Base-by-base conservation (phyloP, 2,888 invertebrate genomes). In the Limnephilus lunatus region DNA sequence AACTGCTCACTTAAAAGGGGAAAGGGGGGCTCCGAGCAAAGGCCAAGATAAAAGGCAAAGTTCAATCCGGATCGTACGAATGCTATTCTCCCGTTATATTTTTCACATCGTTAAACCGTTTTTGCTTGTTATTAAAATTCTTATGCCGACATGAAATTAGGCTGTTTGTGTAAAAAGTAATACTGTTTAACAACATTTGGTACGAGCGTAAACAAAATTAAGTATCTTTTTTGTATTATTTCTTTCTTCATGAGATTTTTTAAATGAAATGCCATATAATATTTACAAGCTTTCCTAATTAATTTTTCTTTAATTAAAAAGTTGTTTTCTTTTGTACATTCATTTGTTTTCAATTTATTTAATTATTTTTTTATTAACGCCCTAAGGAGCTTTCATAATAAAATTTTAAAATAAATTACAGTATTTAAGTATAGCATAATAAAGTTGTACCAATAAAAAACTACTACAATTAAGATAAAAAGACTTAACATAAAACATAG, bases 1-100 rank as follows among this genome's bases (percentile, higher is more conserved):
- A 68, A 68, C 68, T 68, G 68, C 68, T 9, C 68, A 68, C 25
- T 68, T 68, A 68, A 68, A 53, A n/a, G 68, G n/a, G 9, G 7
- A 9, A 2, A 25, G 2, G 25, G 7, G 68, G 9, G 68, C 7
- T 25, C 9, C 2, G 68, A n/a, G 68, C 25, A 68, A 68, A 68
- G 68, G 68, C 68, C 68, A 68, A 68, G 68, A 68, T 68, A n/a
- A 68, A 68, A 68, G n/a, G 68, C 68, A 68, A 68, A 68, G 68
- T 68, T 68, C 68, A 68, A 68, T 68, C 68, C 68, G n/a, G 68
- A 68, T 68, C 68, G n/a, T n/a, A 68, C 68, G 25, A 68, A 68
- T 68, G 68, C 68, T 68, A 68, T 25, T 25, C 68, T 68, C 25
- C 25, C 68, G 25, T n/a, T 68, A n/a, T 68, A 25, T 68, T 68